These are phyloP conservation scores for Potamilus streckersoni DNA, from an alignment of 1,140 invertebrate genomes.

Conservation along the genomic window DNA sequence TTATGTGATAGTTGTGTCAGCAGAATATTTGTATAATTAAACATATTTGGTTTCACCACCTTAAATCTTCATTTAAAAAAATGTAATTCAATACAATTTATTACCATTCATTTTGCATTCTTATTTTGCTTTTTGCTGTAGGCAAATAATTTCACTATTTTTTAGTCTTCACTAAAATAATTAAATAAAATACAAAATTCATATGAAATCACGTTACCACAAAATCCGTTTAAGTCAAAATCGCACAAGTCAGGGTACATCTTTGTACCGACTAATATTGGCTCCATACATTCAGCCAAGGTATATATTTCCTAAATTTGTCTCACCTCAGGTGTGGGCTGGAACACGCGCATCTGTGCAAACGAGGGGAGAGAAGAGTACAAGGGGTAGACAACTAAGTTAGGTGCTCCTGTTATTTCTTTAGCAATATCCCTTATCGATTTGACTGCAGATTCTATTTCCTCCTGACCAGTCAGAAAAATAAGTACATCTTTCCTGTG, in stretches of 20 bases:
- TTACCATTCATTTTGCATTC: too few species aligned
- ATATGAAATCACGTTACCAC: neutral
- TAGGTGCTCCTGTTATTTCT: conserved; percentile 63
- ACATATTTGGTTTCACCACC: too few species aligned
- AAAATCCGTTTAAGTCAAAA: too few species aligned
- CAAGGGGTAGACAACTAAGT: conserved; percentile 84
- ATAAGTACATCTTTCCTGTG: conserved; percentile 85
- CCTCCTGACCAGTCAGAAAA: conserved; percentile 99
- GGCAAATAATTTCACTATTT: too few species aligned
- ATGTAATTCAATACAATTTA: too few species aligned
- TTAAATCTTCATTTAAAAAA: too few species aligned
- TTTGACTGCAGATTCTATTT: conserved; percentile 90
- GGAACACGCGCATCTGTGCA: conserved; percentile 86
- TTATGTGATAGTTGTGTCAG: too few species aligned
- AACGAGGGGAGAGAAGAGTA: conserved; percentile 91
- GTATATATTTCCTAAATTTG: neutral
- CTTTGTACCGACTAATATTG: too few species aligned
- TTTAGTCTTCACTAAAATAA: neutral
- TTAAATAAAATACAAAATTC: neutral
- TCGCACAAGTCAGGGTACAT: too few species aligned
- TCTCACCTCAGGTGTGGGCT: conserved; percentile 78
- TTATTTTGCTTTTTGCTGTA: too few species aligned
- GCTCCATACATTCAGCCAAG: too few species aligned
- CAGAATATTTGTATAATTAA: too few species aligned
- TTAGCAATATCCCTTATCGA: conserved; percentile 82